Percentiles rank a stretch among this genome's conserved stretches.
These are phyloP conservation scores for Hemicordylus capensis DNA, from an alignment of 2,113 vertebrate species.

Conservation along the genomic window DNA sequence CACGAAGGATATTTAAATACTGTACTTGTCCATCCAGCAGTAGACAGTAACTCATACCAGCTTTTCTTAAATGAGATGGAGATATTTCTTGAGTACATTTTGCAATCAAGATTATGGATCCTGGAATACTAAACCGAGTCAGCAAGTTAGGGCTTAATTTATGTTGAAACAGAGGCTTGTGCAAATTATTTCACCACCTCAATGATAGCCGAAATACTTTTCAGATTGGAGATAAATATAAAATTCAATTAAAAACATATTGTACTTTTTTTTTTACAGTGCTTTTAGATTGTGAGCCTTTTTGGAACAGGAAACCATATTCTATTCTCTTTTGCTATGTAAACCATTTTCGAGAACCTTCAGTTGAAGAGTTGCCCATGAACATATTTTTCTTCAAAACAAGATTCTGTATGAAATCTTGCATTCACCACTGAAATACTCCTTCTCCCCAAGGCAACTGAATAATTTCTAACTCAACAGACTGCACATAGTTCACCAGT, in stretches of 20 bases:
- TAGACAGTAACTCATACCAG: not conserved
- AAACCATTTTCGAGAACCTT: too few relatives aligned
- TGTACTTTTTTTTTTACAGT: not conserved
- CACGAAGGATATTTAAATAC: not conserved
- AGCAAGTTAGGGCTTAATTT: not conserved
- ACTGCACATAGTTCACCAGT: slow-evolving; percentile 44
- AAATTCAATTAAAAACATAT: not conserved
- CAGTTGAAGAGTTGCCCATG: too few relatives aligned
- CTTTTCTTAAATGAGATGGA: not conserved
- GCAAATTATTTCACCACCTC: not conserved
- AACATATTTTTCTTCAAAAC: too few relatives aligned
- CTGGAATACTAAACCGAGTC: not conserved
- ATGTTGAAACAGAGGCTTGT: not conserved
- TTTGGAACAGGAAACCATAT: too few relatives aligned
- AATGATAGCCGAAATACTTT: not conserved
- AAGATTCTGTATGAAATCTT: too few relatives aligned
- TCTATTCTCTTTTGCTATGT: too few relatives aligned
- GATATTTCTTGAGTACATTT: not conserved
- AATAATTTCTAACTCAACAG: slow-evolving; percentile 53
- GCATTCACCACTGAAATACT: slow-evolving; percentile 43
- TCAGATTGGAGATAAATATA: not conserved
- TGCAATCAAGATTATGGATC: not conserved
- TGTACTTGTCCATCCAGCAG: not conserved
- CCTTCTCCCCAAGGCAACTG: slow-evolving; percentile 39
- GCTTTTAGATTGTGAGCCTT: too few relatives aligned